Evolutionary conservation across 2,797 vertebrate genomes (phyloP).

Genomic region (Xenops minutus): DNA sequence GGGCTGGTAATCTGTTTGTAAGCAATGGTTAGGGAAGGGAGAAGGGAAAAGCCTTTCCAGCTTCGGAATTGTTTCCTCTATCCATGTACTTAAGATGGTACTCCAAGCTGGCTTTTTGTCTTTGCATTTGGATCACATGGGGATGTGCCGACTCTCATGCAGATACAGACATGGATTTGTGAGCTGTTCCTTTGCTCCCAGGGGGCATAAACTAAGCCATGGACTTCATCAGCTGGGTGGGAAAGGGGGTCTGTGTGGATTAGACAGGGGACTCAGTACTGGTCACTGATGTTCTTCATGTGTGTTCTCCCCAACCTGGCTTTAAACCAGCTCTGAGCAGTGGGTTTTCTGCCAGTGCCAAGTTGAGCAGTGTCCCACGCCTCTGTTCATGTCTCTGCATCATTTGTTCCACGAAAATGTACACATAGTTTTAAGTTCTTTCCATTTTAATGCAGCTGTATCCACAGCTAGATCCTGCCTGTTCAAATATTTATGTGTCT

Average conservation of each 20-base stretch:
- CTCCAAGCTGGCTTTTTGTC: not conserved
- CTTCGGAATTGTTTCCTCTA: not conserved
- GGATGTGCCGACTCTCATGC: accelerated
- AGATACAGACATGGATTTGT: not conserved
- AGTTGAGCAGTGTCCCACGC: not conserved
- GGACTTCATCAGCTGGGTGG: not conserved
- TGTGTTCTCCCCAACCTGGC: not conserved
- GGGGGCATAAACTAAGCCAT: not conserved
- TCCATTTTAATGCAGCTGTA: not conserved
- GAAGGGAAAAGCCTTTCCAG: not conserved
- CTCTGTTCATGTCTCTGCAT: not conserved
- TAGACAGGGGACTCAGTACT: not conserved
- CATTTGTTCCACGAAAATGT: not conserved
- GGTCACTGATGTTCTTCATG: not conserved
- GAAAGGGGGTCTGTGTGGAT: not conserved
- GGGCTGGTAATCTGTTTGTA: not conserved
- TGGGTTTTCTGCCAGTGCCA: not conserved
- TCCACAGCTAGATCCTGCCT: not conserved
- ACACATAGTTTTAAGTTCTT: not conserved
- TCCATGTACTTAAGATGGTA: not conserved
- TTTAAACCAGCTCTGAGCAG: not conserved
- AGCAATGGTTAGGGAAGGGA: not conserved
- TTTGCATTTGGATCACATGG: not conserved
- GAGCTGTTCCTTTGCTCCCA: not conserved
- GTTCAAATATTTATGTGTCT: constrained; percentile 5